These are phyloP conservation scores for Synodontis membranacea DNA, from an alignment of 2,113 vertebrate genomes.

Conservation along the genomic window DNA sequence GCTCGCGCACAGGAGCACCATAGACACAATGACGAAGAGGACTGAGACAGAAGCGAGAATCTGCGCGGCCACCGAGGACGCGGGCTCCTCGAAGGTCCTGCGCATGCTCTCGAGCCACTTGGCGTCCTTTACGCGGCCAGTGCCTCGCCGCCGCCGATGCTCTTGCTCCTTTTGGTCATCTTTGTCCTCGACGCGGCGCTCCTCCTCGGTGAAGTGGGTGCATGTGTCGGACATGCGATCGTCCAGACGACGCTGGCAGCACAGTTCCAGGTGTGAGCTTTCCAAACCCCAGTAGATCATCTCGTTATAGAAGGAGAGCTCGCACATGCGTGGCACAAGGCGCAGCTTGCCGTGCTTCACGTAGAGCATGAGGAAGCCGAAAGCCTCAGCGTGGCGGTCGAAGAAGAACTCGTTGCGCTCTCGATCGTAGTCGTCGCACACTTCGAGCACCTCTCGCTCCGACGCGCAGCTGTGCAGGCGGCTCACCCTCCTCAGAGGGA, in stretches of 20 bases:
- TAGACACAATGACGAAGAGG: constrained; percentile 91
- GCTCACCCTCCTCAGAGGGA: constrained; percentile 88
- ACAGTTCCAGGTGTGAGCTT: constrained; percentile 85
- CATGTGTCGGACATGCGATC: constrained; percentile 89
- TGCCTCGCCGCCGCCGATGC: constrained; percentile 28
- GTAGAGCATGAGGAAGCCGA: constrained; percentile 92
- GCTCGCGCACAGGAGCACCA: constrained; percentile 95
- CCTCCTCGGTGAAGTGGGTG: constrained; percentile 83
- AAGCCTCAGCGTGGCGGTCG: constrained; percentile 93
- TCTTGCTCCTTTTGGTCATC: constrained; percentile 44
- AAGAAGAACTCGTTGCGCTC: constrained; percentile 97
- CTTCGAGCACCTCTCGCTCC: constrained; percentile 91
- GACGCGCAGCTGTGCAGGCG: constrained; percentile 87
- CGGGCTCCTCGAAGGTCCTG: constrained; percentile 91
- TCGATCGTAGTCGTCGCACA: constrained; percentile 94
- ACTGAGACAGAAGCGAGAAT: constrained; percentile 89
- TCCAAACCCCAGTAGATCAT: constrained; percentile 97
- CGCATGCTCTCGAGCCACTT: constrained; percentile 90
- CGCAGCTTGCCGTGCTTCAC: constrained; percentile 90
- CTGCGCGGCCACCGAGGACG: constrained; percentile 89
- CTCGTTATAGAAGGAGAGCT: constrained; percentile 95
- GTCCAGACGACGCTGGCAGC: constrained; percentile 92
- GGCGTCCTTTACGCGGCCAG: constrained; percentile 50
- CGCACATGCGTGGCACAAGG: constrained; percentile 93
- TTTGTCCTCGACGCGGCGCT: constrained; percentile 62